phyloP scores from a whole-genome alignment of 2,888 invertebrate species.

The Drosophila antonietae region DNA sequence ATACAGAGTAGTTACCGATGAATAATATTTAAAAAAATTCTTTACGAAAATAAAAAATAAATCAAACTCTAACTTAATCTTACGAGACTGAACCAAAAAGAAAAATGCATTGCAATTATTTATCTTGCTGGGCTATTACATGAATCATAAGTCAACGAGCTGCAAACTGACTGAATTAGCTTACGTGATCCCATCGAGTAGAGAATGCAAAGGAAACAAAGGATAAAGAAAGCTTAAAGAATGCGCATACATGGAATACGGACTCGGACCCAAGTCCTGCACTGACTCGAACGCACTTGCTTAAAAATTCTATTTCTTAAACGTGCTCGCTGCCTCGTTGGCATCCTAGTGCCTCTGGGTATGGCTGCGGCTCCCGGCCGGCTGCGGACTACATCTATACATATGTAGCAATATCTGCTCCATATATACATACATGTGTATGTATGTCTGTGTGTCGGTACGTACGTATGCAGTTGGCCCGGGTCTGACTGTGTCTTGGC shows the following conservation, averaged over 20 bases:
- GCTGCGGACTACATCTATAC: conserved; percentile 45
- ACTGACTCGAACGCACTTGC: conserved; percentile 65
- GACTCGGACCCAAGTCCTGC: conserved; percentile 39
- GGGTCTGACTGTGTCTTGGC: conserved; percentile 58
- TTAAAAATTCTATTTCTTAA: conserved; percentile 80
- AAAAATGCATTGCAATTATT: background rate
- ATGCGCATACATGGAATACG: conserved; percentile 27
- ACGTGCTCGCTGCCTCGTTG: conserved; percentile 63
- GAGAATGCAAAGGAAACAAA: conserved; percentile 6
- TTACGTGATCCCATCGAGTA: conserved; percentile 2
- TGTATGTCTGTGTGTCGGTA: conserved; percentile 6
- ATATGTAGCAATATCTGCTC: conserved; percentile 27
- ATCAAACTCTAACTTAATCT: background rate
- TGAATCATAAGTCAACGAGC: conserved; percentile 1
- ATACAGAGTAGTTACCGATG: background rate
- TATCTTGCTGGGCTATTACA: background rate
- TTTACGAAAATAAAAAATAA: background rate
- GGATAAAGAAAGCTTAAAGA: conserved; percentile 25
- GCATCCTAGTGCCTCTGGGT: conserved; percentile 53
- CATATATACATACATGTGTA: conserved; percentile 25
- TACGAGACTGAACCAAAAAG: background rate
- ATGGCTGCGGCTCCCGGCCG: conserved; percentile 56
- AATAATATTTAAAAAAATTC: background rate
- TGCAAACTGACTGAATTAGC: conserved; percentile 1
- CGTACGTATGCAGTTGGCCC: conserved; percentile 44